A percentile compares a stretch with the other conserved stretches of the same genome.
phyloP scores from a whole-genome alignment of 1,140 invertebrate species.

The Cardiocondyla obscurior region DNA sequence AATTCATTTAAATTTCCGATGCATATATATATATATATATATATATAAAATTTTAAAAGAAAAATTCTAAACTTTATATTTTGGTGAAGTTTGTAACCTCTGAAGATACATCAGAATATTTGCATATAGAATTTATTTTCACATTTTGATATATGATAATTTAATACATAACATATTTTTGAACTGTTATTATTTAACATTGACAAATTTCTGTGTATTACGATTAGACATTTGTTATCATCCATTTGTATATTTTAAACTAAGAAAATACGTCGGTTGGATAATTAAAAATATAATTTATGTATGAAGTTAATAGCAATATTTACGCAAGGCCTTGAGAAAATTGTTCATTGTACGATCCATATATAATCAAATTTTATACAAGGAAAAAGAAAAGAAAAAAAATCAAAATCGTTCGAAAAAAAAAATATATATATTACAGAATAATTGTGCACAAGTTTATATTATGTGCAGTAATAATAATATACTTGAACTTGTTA shows the following conservation, averaged over 20 bases:
- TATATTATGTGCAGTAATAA: background rate
- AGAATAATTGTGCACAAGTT: background rate
- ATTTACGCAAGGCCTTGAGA: slow-evolving; percentile 25
- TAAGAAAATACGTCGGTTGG: background rate
- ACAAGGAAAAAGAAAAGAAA: background rate
- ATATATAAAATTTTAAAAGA: background rate
- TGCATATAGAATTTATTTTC: slow-evolving; percentile 67
- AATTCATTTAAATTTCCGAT: background rate
- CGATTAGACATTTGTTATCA: no score
- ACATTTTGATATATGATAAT: slow-evolving; percentile 41
- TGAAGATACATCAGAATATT: slow-evolving; percentile 60
- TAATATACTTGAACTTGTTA: slow-evolving; percentile 22
- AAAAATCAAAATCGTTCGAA: slow-evolving; percentile 44
- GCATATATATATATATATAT: background rate
- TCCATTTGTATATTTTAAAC: no score
- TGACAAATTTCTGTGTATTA: background rate
- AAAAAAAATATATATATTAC: background rate
- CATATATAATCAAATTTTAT: slow-evolving; percentile 44
- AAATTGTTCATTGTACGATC: background rate
- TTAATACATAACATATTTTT: background rate
- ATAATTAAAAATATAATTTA: slow-evolving; percentile 7
- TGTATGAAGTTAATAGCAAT: slow-evolving; percentile 13
- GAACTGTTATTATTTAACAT: background rate
- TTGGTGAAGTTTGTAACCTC: slow-evolving; percentile 19
- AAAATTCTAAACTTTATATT: background rate